Conservation (phyloP, 53 echinoderm and acorn worm genomes). For the Holothuria scabra region DNA sequence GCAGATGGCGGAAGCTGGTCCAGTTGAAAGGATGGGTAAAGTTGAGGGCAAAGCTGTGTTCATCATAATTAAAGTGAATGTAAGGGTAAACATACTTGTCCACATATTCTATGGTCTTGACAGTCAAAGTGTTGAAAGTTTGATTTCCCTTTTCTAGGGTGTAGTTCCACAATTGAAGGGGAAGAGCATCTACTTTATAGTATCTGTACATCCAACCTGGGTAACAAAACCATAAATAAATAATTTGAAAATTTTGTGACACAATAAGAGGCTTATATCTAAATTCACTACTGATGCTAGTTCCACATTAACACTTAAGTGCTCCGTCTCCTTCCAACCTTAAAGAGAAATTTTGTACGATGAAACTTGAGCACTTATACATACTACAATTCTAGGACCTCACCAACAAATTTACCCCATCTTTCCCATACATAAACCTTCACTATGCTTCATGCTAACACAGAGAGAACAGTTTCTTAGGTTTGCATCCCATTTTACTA, state of each 20-base stretch:
- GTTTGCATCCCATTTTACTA: too few species aligned
- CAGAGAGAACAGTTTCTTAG: too few species aligned
- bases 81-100: conserved; percentile 34
- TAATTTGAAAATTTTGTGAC: too few species aligned
- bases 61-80: conserved; percentile 49
- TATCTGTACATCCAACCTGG: conserved; percentile 91
- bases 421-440: too few species aligned
- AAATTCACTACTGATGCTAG: too few species aligned
- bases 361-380: too few species aligned
- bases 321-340: too few species aligned
- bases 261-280: not conserved
- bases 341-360: too few species aligned
- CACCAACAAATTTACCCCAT: too few species aligned
- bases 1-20: conserved; percentile 88
- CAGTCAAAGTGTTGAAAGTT: not conserved
- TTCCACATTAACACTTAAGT: not conserved
- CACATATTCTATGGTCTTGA: conserved; percentile 6
- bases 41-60: conserved; percentile 94
- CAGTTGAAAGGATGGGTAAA: conserved; percentile 94
- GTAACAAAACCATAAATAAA: not conserved
- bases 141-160: not conserved
- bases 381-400: too few species aligned
- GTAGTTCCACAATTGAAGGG: conserved; percentile 58
- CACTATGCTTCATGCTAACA: too few species aligned
- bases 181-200: conserved; percentile 80